Percentiles rank a stretch among this genome's conserved stretches.
Evolutionary conservation across 2,797 vertebrate genomes (phyloP).

Genomic region (Sebastes goodei): DNA sequence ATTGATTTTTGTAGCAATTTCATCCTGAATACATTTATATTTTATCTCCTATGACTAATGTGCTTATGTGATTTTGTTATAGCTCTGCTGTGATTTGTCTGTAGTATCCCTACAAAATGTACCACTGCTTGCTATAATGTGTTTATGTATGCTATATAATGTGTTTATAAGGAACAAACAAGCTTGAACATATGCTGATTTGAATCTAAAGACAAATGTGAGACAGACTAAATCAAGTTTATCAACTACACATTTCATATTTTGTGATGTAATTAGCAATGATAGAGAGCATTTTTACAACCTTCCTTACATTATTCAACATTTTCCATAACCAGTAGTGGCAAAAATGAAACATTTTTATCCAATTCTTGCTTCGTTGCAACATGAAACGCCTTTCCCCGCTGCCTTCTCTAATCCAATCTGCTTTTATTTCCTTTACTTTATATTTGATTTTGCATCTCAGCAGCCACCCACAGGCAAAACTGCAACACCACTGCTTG

Average conservation of each 20-base stretch:
- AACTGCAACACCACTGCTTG: conserved; percentile 31
- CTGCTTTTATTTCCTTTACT: conserved; percentile 71
- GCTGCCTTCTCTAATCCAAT: conserved; percentile 70
- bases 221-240: not conserved
- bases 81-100: not conserved
- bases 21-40: not conserved
- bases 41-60: not conserved
- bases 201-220: not conserved
- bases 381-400: conserved; percentile 61
- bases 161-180: not conserved
- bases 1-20: not conserved
- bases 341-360: conserved; percentile 65
- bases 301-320: conserved; percentile 12
- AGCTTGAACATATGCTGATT: not conserved
- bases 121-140: not conserved
- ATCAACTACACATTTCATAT: not conserved
- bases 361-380: conserved; percentile 61
- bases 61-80: not conserved
- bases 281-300: not conserved
- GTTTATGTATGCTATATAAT: not conserved
- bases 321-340: conserved; percentile 23
- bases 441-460: conserved; percentile 77
- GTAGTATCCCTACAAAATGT: not conserved
- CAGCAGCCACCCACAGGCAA: conserved; percentile 69
- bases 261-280: not conserved